Evolutionary conservation across 1,140 invertebrate species (phyloP).

Genomic region (Diabrotica undecimpunctata): DNA sequence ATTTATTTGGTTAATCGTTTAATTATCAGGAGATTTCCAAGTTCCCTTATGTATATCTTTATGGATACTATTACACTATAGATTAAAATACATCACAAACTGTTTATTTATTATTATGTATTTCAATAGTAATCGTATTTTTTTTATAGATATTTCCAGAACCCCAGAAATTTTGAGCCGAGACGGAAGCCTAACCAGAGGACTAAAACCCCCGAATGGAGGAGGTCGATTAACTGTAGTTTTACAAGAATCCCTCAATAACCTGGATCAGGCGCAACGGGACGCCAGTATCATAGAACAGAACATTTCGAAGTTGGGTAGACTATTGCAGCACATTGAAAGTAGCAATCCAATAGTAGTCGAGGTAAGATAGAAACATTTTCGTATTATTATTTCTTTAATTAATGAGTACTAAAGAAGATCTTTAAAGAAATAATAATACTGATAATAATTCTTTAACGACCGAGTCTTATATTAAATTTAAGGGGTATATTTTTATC

Average conservation of each 20-base stretch:
- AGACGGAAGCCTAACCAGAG: constrained; percentile 45
- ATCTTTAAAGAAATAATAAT: too few relatives aligned
- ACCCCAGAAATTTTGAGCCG: constrained; percentile 44
- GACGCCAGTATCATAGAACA: constrained; percentile 62
- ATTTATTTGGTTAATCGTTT: too few relatives aligned
- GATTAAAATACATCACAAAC: too few relatives aligned
- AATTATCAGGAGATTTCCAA: too few relatives aligned
- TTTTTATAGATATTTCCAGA: constrained; percentile 42
- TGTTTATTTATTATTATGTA: too few relatives aligned
- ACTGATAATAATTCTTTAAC: too few relatives aligned
- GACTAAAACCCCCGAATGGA: constrained; percentile 37
- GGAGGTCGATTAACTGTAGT: constrained; percentile 39
- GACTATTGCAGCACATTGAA: constrained; percentile 55
- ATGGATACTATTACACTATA: too few relatives aligned
- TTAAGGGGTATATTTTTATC: too few relatives aligned
- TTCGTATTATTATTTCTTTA: too few relatives aligned
- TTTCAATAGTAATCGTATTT: not conserved
- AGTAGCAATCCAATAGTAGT: constrained; percentile 24
- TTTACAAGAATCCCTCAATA: constrained; percentile 53
- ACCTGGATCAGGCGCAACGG: constrained; percentile 56
- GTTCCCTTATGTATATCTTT: too few relatives aligned
- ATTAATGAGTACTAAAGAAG: constrained; percentile 11
- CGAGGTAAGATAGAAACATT: constrained; percentile 30
- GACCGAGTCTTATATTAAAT: too few relatives aligned
- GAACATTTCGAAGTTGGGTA: constrained; percentile 60